phyloP scores from a whole-genome alignment of 2,113 vertebrate species.

The Hypomesus transpacificus region DNA sequence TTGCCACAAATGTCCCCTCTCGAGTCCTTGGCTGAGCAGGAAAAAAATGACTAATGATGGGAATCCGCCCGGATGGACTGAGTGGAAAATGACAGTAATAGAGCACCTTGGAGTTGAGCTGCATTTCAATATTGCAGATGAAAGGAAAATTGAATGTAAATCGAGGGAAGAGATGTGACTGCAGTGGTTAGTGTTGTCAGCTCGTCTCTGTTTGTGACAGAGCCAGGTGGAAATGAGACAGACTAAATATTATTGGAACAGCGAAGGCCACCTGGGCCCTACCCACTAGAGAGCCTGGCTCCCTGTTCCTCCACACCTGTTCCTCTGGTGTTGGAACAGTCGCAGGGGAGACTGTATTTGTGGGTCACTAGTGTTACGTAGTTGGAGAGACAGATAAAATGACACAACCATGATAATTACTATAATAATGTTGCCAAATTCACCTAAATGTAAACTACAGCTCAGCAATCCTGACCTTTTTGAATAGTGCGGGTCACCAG shows the following conservation, averaged over 20 bases:
- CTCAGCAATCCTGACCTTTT: not conserved
- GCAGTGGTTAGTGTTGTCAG: conserved; percentile 20
- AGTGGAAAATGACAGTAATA: not conserved
- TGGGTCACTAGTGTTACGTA: too few species aligned
- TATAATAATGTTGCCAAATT: conserved; percentile 42
- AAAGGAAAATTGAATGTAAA: conserved; percentile 4
- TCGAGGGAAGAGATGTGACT: conserved; percentile 7
- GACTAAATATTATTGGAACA: conserved; percentile 42
- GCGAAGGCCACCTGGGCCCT: conserved; percentile 40
- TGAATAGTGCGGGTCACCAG: too few species aligned
- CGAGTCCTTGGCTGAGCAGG: too few species aligned
- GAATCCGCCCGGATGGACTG: not conserved
- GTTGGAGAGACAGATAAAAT: conserved; percentile 14
- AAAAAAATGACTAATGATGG: not conserved
- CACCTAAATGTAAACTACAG: not conserved
- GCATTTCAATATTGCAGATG: conserved; percentile 4
- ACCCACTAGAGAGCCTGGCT: not conserved
- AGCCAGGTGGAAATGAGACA: conserved; percentile 36
- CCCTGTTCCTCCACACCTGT: too few species aligned
- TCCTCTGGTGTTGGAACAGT: conserved; percentile 1
- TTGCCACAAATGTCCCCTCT: too few species aligned
- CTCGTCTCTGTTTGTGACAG: conserved; percentile 11
- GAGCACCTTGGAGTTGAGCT: not conserved
- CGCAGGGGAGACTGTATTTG: too few species aligned
- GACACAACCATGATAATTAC: conserved; percentile 39